phyloP scores from a whole-genome alignment of 2,888 invertebrate species.

The Drosophila gaucha region DNA sequence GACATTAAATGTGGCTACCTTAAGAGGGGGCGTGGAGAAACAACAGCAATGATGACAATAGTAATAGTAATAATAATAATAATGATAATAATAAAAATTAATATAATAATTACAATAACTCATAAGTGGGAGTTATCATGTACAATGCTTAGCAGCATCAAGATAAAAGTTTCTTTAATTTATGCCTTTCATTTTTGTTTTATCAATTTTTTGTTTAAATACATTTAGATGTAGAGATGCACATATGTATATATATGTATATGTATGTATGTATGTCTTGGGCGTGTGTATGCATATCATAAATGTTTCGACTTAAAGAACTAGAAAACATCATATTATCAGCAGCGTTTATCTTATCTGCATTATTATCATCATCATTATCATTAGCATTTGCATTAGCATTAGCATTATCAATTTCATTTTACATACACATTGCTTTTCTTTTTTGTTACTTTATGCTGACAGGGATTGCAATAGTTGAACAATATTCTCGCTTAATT shows the following conservation, averaged over 20 bases:
- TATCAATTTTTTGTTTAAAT: conserved; percentile 31
- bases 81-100: conserved; percentile 16
- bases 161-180: conserved; percentile 35
- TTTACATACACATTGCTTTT: conserved; percentile 44
- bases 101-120: conserved; percentile 34
- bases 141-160: conserved; percentile 24
- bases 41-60: conserved; percentile 38
- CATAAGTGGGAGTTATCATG: conserved; percentile 19
- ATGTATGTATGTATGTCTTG: conserved; percentile 23
- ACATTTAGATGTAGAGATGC: conserved; percentile 49
- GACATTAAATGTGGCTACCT: conserved; percentile 52
- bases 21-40: background rate
- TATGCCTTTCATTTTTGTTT: conserved; percentile 13
- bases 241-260: conserved; percentile 28
- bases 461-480: conserved; percentile 4
- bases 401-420: conserved; percentile 27
- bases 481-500: conserved; percentile 7
- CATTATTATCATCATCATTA: conserved; percentile 19
- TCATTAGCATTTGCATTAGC: conserved; percentile 8
- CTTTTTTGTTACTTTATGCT: conserved; percentile 24
- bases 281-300: conserved; percentile 35
- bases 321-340: conserved; percentile 71
- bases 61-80: conserved; percentile 3
- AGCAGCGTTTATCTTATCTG: conserved; percentile 36
- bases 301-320: conserved; percentile 65